Percentiles rank a stretch among this genome's conserved stretches.
These are phyloP conservation scores for Sinodicranocentrus sp. DNA, from an alignment of 2,888 invertebrate species.

Conservation along the genomic window DNA sequence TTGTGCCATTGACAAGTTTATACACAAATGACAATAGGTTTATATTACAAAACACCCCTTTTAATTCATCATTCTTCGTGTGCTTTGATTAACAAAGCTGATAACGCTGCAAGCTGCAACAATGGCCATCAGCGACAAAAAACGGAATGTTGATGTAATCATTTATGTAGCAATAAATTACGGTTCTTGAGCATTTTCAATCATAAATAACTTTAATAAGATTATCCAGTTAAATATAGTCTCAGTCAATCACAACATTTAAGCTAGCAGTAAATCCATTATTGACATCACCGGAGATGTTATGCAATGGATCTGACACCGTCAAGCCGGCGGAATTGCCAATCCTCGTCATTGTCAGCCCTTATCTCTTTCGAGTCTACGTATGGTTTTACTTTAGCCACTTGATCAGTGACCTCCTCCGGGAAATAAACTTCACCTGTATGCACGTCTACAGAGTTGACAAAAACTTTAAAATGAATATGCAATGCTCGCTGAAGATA, in stretches of 20 bases:
- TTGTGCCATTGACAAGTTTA: too few species aligned
- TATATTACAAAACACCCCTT: too few species aligned
- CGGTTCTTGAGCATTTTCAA: too few species aligned
- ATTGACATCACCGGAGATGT: conserved; percentile 31
- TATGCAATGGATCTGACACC: conserved; percentile 51
- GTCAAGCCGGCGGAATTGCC: conserved; percentile 53
- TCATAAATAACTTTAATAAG: too few species aligned
- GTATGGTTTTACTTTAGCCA: conserved; percentile 61
- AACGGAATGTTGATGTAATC: too few species aligned
- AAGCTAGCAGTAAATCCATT: conserved; percentile 44
- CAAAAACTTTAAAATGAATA: conserved; percentile 67
- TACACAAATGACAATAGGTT: too few species aligned
- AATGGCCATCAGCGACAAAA: too few species aligned
- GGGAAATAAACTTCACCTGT: conserved; percentile 70
- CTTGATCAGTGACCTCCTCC: conserved; percentile 58
- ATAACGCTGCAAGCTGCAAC: too few species aligned
- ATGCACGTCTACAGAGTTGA: conserved; percentile 42
- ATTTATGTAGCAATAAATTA: too few species aligned
- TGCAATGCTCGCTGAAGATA: conserved; percentile 67
- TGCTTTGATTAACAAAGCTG: too few species aligned
- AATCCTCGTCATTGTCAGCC: conserved; percentile 62
- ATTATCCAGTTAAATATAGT: too few species aligned
- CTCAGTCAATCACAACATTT: conserved; percentile 26
- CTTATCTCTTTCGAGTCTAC: conserved; percentile 32
- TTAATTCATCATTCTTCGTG: too few species aligned